phyloP scores from a whole-genome alignment of 2,113 vertebrate species.

The Stomatorhinus ivindoensis region DNA sequence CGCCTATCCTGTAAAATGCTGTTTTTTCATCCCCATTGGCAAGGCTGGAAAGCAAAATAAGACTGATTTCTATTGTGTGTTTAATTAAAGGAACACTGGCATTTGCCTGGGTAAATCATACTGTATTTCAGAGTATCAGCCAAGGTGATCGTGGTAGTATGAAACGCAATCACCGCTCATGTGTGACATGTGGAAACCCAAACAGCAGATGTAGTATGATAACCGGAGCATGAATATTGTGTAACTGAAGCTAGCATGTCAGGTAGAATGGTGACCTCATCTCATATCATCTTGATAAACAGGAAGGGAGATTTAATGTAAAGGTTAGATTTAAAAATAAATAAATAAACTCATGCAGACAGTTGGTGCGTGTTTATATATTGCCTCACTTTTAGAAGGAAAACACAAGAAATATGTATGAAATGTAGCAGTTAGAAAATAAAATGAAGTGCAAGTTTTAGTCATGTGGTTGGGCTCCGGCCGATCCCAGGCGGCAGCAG shows the following conservation, averaged over 20 bases:
- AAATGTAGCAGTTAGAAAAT: neutral
- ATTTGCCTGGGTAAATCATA: conserved; percentile 15
- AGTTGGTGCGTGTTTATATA: neutral
- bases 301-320: neutral
- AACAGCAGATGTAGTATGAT: conserved; percentile 65
- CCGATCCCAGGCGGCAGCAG: neutral
- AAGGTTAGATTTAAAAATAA: neutral
- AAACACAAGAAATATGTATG: neutral
- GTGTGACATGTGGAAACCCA: conserved; percentile 66
- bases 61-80: conserved; percentile 4
- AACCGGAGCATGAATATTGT: conserved; percentile 53
- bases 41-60: neutral
- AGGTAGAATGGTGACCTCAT: conserved; percentile 56
- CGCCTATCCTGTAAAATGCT: neutral
- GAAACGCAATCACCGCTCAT: conserved; percentile 64
- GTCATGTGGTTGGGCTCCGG: neutral
- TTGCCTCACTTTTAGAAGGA: neutral
- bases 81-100: neutral
- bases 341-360: neutral
- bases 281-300: conserved; percentile 40
- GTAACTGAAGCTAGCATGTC: conserved; percentile 60
- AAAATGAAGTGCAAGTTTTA: neutral
- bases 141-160: conserved; percentile 58
- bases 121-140: conserved; percentile 42
- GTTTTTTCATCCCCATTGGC: neutral